Evolutionary conservation across 2,113 vertebrate species (phyloP).

Genomic region (Lates calcarifer): DNA sequence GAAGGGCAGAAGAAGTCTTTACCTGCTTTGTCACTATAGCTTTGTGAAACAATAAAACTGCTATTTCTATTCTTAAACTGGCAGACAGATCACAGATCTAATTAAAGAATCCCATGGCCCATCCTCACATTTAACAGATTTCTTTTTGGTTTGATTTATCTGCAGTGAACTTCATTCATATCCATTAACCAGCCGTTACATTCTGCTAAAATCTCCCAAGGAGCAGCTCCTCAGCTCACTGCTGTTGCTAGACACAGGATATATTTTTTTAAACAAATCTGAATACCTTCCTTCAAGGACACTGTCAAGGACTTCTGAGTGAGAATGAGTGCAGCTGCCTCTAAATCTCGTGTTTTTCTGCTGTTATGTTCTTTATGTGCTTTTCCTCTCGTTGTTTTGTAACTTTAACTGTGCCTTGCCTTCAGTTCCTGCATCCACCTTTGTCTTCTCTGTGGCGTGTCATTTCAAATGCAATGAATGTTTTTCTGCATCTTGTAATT

Average conservation of each 20-base stretch:
- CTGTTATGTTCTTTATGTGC: slow-evolving; percentile 12
- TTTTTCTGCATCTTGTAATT: background rate
- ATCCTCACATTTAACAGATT: background rate
- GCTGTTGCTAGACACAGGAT: slow-evolving; percentile 9
- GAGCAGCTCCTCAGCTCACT: slow-evolving; percentile 27
- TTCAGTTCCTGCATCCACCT: slow-evolving; percentile 3
- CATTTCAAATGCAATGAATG: background rate
- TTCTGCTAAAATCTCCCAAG: slow-evolving; percentile 34
- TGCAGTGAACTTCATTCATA: slow-evolving; percentile 17
- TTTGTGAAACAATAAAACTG: slow-evolving; percentile 6
- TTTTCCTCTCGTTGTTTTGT: slow-evolving; percentile 47
- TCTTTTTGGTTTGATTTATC: background rate
- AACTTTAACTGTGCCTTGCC: background rate
- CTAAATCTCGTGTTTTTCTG: slow-evolving; percentile 10
- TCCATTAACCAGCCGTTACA: slow-evolving; percentile 5
- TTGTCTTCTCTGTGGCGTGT: background rate
- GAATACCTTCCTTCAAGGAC: slow-evolving; percentile 51
- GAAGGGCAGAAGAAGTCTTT: slow-evolving; percentile 5
- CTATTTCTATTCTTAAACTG: background rate
- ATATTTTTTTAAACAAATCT: slow-evolving; percentile 8
- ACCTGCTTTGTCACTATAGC: background rate
- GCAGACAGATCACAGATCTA: background rate
- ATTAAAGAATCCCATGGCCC: background rate
- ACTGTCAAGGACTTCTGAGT: slow-evolving; percentile 45
- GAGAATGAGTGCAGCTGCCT: slow-evolving; percentile 23